phyloP scores from a whole-genome alignment of 2,113 vertebrate species.

The Polyodon spathula region DNA sequence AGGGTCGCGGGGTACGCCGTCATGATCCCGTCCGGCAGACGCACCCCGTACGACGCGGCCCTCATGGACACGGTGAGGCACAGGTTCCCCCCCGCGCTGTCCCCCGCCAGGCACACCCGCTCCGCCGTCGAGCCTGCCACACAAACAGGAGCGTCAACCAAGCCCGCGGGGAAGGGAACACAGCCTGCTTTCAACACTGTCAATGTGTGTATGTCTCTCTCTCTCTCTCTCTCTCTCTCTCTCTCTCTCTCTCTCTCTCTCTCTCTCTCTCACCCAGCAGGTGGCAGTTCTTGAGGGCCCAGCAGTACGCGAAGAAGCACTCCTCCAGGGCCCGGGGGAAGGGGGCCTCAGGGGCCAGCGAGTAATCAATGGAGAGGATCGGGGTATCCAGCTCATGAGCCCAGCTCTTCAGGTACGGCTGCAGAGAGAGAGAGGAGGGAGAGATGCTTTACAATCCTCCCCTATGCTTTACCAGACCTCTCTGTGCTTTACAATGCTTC shows the following conservation, averaged over 20 bases:
- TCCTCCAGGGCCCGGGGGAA: slow-evolving; percentile 82
- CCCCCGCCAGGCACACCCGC: slow-evolving; percentile 73
- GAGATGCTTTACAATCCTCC: not conserved
- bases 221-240: too few relatives aligned
- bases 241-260: too few relatives aligned
- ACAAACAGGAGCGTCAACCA: not conserved
- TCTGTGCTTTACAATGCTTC: too few relatives aligned
- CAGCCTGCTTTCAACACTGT: too few relatives aligned
- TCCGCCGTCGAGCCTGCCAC: slow-evolving; percentile 73
- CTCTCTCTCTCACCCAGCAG: slow-evolving; percentile 62
- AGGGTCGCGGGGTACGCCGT: slow-evolving; percentile 75
- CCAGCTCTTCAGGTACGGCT: slow-evolving; percentile 82
- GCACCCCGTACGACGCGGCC: slow-evolving; percentile 68
- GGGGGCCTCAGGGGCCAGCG: slow-evolving; percentile 78
- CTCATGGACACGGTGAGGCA: slow-evolving; percentile 72
- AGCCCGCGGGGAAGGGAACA: not conserved
- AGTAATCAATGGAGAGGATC: slow-evolving; percentile 84
- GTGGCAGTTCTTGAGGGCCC: slow-evolving; percentile 71
- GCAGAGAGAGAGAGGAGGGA: slow-evolving; percentile 3
- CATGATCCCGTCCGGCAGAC: slow-evolving; percentile 76
- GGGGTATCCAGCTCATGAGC: slow-evolving; percentile 73
- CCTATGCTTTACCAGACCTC: too few relatives aligned
- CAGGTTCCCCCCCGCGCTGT: slow-evolving; percentile 82
- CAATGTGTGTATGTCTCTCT: not conserved
- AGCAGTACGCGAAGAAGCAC: slow-evolving; percentile 86